These are phyloP conservation scores for Dinoponera quadriceps DNA, from an alignment of 1,140 invertebrate genomes.

Conservation along the genomic window DNA sequence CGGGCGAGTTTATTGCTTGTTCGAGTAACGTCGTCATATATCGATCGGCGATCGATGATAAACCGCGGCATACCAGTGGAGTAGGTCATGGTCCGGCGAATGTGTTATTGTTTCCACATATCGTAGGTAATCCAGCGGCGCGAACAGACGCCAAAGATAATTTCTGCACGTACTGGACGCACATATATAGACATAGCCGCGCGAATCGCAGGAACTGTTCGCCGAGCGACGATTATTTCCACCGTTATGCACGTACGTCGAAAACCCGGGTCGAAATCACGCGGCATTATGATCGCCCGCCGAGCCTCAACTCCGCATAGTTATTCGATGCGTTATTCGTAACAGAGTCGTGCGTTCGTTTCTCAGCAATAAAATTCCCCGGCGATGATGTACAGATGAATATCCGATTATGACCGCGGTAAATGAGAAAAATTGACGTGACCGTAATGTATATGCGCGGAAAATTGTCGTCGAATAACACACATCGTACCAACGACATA, in stretches of 20 bases:
- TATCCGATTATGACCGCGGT: too few species aligned
- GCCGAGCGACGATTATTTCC: slow-evolving; percentile 24
- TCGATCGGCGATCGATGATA: slow-evolving; percentile 35
- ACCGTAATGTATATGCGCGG: too few species aligned
- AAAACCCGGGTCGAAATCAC: slow-evolving; percentile 22
- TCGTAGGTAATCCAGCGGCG: slow-evolving; percentile 16
- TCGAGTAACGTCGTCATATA: slow-evolving; percentile 18
- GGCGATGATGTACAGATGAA: too few species aligned
- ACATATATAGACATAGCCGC: neutral
- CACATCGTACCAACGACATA: too few species aligned
- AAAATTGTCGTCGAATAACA: too few species aligned
- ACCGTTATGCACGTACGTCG: slow-evolving; percentile 20
- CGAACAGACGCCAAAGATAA: slow-evolving; percentile 51
- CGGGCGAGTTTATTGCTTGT: slow-evolving; percentile 34
- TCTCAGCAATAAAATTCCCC: too few species aligned
- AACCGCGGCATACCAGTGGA: slow-evolving; percentile 34
- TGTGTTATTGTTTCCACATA: slow-evolving; percentile 54
- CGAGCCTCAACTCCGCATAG: neutral
- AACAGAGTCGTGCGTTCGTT: neutral
- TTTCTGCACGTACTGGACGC: slow-evolving; percentile 4
- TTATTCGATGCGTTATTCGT: neutral
- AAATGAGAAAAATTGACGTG: too few species aligned
- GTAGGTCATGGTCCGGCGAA: slow-evolving; percentile 42
- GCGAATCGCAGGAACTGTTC: slow-evolving; percentile 9
- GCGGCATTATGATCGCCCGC: neutral